Conservation (phyloP, 1,140 invertebrate genomes). For the Calliopsis andreniformis region DNA sequence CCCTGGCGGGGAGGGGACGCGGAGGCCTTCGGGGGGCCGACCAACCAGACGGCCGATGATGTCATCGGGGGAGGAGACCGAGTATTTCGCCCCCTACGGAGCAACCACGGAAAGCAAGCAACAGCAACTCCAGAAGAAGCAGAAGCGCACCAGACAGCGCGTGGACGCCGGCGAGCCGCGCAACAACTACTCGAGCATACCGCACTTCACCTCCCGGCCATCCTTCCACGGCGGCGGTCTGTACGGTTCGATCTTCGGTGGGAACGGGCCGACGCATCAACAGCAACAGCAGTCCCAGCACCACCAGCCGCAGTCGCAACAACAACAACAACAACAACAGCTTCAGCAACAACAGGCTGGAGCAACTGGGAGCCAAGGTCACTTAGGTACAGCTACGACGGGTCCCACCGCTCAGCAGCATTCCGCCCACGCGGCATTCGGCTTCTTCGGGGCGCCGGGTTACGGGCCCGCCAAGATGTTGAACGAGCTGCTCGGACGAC, state of each 20-base stretch:
- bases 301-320: conserved; percentile 50
- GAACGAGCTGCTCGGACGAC: conserved; percentile 90
- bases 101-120: conserved; percentile 83
- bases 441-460: conserved; percentile 85
- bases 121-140: conserved; percentile 92
- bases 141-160: conserved; percentile 94
- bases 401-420: conserved; percentile 78
- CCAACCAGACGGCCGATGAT: conserved; percentile 89
- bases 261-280: conserved; percentile 67
- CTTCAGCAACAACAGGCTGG: conserved; percentile 78
- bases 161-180: conserved; percentile 96
- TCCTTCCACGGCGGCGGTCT: conserved; percentile 91
- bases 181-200: conserved; percentile 94
- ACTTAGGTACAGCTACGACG: conserved; percentile 76
- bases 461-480: conserved; percentile 92
- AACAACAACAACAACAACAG: conserved; percentile 63
- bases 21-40: conserved; percentile 82
- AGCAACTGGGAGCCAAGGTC: conserved; percentile 74
- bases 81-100: conserved; percentile 94
- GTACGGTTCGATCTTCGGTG: conserved; percentile 90
- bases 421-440: conserved; percentile 83
- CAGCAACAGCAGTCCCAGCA: conserved; percentile 59
- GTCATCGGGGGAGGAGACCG: conserved; percentile 96
- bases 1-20: conserved; percentile 81
- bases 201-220: conserved; percentile 91